Percentiles rank a stretch among this genome's conserved stretches.
Evolutionary conservation across 2,888 invertebrate genomes (phyloP).

Genomic region (Crematogaster levior): DNA sequence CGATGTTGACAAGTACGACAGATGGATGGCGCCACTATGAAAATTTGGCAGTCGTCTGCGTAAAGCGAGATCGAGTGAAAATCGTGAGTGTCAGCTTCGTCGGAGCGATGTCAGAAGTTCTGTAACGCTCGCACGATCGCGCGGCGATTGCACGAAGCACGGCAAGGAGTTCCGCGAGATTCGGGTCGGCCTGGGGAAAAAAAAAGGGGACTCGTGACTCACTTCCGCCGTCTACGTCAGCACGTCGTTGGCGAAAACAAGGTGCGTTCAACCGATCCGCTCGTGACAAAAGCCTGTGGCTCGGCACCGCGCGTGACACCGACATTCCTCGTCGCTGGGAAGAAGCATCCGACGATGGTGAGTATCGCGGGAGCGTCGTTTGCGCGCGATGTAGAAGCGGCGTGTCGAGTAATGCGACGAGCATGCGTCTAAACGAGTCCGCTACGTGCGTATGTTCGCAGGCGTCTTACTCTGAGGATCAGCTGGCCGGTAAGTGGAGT

Average conservation of each 20-base stretch:
- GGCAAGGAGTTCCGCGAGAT: background rate
- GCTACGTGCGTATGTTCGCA: constrained; percentile 84
- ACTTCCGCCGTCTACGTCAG: constrained; percentile 49
- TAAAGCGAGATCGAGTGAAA: constrained; percentile 15
- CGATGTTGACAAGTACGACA: background rate
- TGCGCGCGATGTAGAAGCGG: too few species aligned
- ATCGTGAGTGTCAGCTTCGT: background rate
- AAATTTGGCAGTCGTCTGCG: background rate
- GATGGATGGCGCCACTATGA: background rate
- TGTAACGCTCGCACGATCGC: constrained; percentile 9
- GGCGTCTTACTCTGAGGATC: constrained; percentile 96
- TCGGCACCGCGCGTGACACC: constrained; percentile 8
- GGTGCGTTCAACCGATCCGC: constrained; percentile 11
- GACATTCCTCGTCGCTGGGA: background rate
- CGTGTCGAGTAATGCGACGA: background rate
- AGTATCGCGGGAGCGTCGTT: constrained; percentile 21
- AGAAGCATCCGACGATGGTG: constrained; percentile 31
- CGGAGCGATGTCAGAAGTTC: constrained; percentile 18
- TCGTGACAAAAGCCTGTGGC: background rate
- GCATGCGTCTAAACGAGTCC: constrained; percentile 41
- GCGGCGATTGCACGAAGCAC: background rate
- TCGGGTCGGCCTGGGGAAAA: background rate
- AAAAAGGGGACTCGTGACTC: constrained; percentile 13
- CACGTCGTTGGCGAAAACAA: background rate
- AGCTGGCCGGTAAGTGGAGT: constrained; percentile 94